Evolutionary conservation across 2,888 invertebrate genomes (phyloP), one percentile per base, ranked within the genome.

Genomic region (Lymantria dispar): DNA sequence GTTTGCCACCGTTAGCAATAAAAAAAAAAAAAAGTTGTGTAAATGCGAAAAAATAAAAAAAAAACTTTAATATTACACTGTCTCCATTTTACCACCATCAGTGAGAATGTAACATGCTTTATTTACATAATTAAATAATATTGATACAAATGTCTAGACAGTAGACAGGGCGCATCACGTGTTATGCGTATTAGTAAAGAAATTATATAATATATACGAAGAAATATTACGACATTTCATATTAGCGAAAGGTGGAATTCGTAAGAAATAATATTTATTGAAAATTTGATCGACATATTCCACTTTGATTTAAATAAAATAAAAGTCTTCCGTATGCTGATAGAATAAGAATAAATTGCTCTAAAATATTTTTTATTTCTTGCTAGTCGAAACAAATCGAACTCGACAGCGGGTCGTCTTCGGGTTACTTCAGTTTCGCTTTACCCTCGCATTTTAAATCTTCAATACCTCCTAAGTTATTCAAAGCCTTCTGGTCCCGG

Each of bases 171-270:
- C 33, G n/a, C n/a, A 38, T n/a, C 3, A 3, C 7, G 1, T 36
- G 2, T 36, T 1, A 38, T 38, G 12, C 5, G 22, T 12, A 38
- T 12, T n/a, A 22, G 38, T 12, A 3, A 36, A 40, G 14, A 40
- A 14, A 40, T 40, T 40, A 40, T 14, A 10, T 40, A 40, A 40
- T 8, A 40, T 9, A 7, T 8, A 40, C 7, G 14, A 10, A 38
- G 12, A 38, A 38, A 13, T 9, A 40, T 40, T 14, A 1, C 38
- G 38, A 38, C 7, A 40, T 14, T 40, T 14, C 7, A 10, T 39
- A 38, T 8, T 30, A 45, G 62, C 56, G 63, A 63, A 62, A 66
- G 63, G 50, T 48, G 46, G 54, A 45, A 62, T 66, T 62, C 45
- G 52, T 37, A 11, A 33, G 3, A 52, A 39, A 39, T 50, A 51